Evolutionary conservation across 2,113 vertebrate genomes (phyloP), one percentile per base, ranked within the genome.

Genomic region (Fregata magnificens): DNA sequence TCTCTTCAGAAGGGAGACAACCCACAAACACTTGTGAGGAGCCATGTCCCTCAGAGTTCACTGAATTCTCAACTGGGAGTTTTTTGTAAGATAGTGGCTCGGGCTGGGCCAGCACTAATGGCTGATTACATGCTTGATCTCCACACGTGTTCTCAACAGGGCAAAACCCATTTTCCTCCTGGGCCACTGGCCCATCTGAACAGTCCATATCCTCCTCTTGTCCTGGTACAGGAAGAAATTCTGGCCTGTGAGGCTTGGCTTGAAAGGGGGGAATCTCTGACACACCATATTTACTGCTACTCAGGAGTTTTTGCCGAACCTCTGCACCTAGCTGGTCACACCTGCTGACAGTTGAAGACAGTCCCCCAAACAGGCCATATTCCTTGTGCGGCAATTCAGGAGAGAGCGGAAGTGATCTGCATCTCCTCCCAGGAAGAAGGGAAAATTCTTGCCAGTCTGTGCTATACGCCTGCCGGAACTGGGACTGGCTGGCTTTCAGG

Each of bases 191-290:
- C 90, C 97, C 98, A 95, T 98, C 98, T 53, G 98, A 99, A 96
- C 99, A 99, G 96, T 99, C 99, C 99, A 99, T 99, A 32, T 98
- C 98, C 88, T 99, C 99, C 1, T 99, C 98, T 58, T 98, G 98
- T 56, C 98, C 98, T 28, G 91, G 52, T 94, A 74, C 50, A 71
- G 76, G 77, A 84, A 97, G 85, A 70, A 95, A 96, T 80, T 95
- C 97, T 65, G 96, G 92, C 56, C 82, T 97, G 85, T 96, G 98
- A 82, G 94, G 86, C 97, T 97, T 98, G 86, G 97, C 97, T 49
- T 97, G 98, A 96, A 99, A 99, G 59, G 99, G 99, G 9, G 99
- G 99, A 92, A 99, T 99, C 97, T 99, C 99, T 9, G 97, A 98
- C 40, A 99, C 99, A 0, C 98, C 97, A 2, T 99, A 99, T 94